phyloP scores from a whole-genome alignment of 2,888 invertebrate species.

The Tetragnatha montana region DNA sequence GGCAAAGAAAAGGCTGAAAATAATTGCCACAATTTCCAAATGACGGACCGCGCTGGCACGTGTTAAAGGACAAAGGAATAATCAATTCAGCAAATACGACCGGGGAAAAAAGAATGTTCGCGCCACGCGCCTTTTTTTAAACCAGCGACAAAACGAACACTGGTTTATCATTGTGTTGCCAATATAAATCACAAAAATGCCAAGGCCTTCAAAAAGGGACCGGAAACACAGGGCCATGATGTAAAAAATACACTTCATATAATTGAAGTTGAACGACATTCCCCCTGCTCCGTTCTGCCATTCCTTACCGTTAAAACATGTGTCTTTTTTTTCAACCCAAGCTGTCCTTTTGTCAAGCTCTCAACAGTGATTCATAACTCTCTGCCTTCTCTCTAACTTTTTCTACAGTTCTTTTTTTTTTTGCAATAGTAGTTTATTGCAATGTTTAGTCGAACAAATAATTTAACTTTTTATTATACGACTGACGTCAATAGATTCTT shows the following conservation, averaged over 20 bases:
- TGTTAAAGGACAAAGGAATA: conserved; percentile 45
- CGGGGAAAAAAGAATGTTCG: neutral
- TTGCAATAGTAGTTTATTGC: neutral
- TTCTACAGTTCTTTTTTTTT: neutral
- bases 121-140: neutral
- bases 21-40: conserved; percentile 45
- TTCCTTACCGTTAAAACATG: conserved; percentile 40
- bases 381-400: neutral
- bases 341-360: conserved; percentile 22
- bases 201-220: conserved; percentile 58
- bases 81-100: conserved; percentile 8
- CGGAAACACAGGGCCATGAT: conserved; percentile 30
- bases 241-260: conserved; percentile 1
- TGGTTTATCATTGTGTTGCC: conserved; percentile 60
- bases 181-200: conserved; percentile 63
- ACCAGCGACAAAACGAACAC: conserved; percentile 30
- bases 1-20: conserved; percentile 17
- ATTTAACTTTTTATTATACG: neutral
- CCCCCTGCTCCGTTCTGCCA: neutral
- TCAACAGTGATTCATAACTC: conserved; percentile 26
- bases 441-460: neutral
- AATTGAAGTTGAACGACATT: conserved; percentile 23
- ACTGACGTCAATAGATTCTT: too few species aligned
- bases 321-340: neutral
- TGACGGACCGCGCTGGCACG: conserved; percentile 17